These are phyloP conservation scores for Drosophila kambysellisi DNA, from an alignment of 2,888 invertebrate genomes.

Conservation along the genomic window DNA sequence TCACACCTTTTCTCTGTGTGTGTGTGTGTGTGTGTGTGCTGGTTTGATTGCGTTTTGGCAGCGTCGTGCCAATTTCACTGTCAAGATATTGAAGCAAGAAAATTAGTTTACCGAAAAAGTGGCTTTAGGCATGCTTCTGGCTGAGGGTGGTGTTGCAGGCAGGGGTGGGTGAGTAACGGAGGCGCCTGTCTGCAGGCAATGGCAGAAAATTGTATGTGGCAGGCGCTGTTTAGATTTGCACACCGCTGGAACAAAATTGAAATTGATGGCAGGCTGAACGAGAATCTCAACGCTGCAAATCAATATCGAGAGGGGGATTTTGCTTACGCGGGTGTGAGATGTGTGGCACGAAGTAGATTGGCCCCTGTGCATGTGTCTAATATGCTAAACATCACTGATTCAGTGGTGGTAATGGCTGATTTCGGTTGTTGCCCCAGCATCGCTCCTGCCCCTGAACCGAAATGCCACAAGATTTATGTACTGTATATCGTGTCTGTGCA, in stretches of 20 bases:
- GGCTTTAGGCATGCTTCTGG: conserved; percentile 51
- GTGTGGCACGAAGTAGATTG: conserved; percentile 37
- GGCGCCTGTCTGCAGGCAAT: conserved; percentile 65
- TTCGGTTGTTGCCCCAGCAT: conserved; percentile 13
- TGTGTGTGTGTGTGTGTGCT: conserved; percentile 34
- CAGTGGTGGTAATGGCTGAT: conserved; percentile 62
- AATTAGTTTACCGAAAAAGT: conserved; percentile 83
- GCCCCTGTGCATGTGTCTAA: conserved; percentile 72
- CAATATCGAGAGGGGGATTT: conserved; percentile 40
- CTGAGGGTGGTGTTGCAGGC: not conserved
- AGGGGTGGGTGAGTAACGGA: conserved; percentile 7
- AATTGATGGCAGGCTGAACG: conserved; percentile 82
- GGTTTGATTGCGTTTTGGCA: conserved; percentile 72
- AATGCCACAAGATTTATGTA: conserved; percentile 63
- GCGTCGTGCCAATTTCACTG: conserved; percentile 83
- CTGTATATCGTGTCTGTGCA: conserved; percentile 27
- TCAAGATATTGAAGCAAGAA: conserved; percentile 83
- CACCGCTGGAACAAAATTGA: conserved; percentile 80
- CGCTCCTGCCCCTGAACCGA: conserved; percentile 3
- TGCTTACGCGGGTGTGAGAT: not conserved
- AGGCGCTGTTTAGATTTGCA: conserved; percentile 70
- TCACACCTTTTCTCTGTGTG: conserved; percentile 13
- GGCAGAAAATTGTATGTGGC: conserved; percentile 73
- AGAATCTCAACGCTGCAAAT: conserved; percentile 52
- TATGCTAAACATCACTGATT: conserved; percentile 77